A percentile compares a stretch with the other conserved stretches of the same genome.
Conservation (phyloP, 2,113 vertebrate genomes). For the Sterrhoptilus dennistouni region DNA sequence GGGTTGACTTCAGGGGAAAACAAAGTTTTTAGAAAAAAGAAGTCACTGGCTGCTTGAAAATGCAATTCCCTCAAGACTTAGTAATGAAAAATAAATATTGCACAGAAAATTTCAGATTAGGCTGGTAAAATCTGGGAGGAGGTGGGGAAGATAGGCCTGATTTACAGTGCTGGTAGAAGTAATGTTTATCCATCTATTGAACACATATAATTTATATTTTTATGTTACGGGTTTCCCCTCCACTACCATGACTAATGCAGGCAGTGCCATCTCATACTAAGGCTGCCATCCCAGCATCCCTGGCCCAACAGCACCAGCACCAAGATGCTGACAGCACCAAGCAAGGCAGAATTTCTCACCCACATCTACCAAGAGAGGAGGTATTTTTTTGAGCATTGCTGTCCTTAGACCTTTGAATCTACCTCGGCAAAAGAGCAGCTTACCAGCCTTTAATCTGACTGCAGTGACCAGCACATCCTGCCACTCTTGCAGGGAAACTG, state of each 20-base stretch:
- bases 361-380: not conserved
- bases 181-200: not conserved
- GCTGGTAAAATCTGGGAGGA: not conserved
- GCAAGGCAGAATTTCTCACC: not conserved
- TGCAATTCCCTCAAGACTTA: not conserved
- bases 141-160: not conserved
- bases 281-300: not conserved
- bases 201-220: not conserved
- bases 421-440: not conserved
- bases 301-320: not conserved
- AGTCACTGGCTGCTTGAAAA: not conserved
- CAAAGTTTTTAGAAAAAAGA: not conserved
- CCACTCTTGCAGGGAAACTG: not conserved
- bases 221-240: not conserved
- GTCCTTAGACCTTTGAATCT: not conserved
- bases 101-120: not conserved
- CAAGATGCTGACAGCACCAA: not conserved
- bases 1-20: not conserved
- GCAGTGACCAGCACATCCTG: not conserved
- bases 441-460: not conserved
- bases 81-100: not conserved
- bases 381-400: not conserved
- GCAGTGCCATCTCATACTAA: not conserved
- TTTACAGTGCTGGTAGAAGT: not conserved
- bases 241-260: not conserved